Evolutionary conservation across 2,888 invertebrate genomes (phyloP), one percentile per base, ranked within the genome.

Genomic region (Metallyticus violacea): DNA sequence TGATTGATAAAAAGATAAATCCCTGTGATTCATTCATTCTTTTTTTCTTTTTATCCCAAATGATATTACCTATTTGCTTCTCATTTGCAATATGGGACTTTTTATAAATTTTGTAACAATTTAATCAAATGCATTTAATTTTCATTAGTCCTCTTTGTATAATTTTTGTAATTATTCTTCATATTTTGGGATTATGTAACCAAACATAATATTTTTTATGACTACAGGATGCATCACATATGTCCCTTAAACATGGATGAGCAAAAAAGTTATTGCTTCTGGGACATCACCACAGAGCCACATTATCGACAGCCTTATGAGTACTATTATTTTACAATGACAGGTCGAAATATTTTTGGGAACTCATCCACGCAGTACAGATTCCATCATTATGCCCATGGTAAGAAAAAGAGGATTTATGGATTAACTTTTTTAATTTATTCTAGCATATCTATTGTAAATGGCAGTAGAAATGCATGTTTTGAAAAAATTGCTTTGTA

Each of bases 281-380:
- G 94, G 94, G 92, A 92, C 88, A 88, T 91, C 15, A 90, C 89
- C 1, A 93, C 94, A 0, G 90, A 90, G 78, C 94, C 94, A 2
- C 92, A 92, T n/a, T 94, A 94, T 89, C 91, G 94, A 85, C 93
- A 92, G 89, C 91, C 92, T 0, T 92, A 93, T 87, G 91, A 91
- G 84, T 90, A 91, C 77, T 95, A 94, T 90, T 92, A 92, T 87
- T 95, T 97, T 89, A 91, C 91, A 22, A 90, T 97, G 81, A 93
- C 90, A n/a, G 93, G 94, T 25, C 91, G 90, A 15, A 97, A 96
- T 91, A 90, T 90, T 2, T 93, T 96, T 90, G 96, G 95, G 0
- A 92, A 90, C 30, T 91, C 90, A 26, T 90, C 90, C 28, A 91
- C 91, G 79, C 93, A 94, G 25, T 88, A 87, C 88, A 93, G 91